Conservation (phyloP, 2,797 vertebrate species). For the Delichon dasypus region DNA sequence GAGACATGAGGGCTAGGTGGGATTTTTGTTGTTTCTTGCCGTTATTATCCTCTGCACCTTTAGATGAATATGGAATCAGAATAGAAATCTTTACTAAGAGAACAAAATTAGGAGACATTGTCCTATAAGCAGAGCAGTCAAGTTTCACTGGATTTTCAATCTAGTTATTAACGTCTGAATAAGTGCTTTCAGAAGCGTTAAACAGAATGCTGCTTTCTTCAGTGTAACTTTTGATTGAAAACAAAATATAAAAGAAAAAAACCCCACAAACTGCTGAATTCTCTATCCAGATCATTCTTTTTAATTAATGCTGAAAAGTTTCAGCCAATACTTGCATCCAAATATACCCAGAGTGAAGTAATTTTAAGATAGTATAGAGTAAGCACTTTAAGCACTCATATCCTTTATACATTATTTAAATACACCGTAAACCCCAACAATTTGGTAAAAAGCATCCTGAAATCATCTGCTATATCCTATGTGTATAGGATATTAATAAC, state of each 20-base stretch:
- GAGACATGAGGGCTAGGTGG: background rate
- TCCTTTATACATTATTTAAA: background rate
- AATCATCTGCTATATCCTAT: background rate
- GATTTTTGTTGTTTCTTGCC: background rate
- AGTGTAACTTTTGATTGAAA: conserved; percentile 42
- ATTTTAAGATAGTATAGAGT: background rate
- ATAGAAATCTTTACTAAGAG: background rate
- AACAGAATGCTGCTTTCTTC: conserved; percentile 8
- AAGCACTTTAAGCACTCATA: background rate
- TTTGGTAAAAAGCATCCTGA: background rate
- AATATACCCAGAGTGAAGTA: background rate
- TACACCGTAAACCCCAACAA: background rate
- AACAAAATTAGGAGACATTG: conserved; percentile 41
- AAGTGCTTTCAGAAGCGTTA: conserved; percentile 32
- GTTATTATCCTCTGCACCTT: background rate
- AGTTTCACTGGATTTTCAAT: conserved; percentile 14
- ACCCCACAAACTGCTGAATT: background rate
- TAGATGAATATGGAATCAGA: conserved; percentile 21
- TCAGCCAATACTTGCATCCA: background rate
- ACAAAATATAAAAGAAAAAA: background rate
- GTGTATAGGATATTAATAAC: background rate
- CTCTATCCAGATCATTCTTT: background rate
- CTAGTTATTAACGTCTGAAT: conserved; percentile 36
- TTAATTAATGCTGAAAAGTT: background rate
- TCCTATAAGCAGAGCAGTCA: background rate